These are phyloP conservation scores for Rhinatrema bivittatum DNA, from an alignment of 2,797 vertebrate species.

Conservation along the genomic window DNA sequence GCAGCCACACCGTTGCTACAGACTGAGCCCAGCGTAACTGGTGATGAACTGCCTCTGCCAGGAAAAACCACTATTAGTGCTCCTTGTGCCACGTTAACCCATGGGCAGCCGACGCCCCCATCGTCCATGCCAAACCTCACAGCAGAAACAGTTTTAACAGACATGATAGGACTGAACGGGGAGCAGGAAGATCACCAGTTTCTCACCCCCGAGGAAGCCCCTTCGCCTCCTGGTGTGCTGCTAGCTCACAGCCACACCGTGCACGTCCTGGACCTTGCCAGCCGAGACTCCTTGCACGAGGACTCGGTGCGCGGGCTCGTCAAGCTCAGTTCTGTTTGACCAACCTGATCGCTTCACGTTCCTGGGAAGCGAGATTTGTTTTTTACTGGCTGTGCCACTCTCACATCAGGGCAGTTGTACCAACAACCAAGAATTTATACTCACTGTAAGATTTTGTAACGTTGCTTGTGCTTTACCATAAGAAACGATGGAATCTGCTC, in stretches of 20 bases:
- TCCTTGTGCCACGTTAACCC: constrained; percentile 73
- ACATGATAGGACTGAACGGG: constrained; percentile 68
- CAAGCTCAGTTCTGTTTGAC: constrained; percentile 96
- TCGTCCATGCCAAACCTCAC: constrained; percentile 85
- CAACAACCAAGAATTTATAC: constrained; percentile 17
- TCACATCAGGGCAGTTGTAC: not conserved
- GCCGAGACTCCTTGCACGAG: constrained; percentile 93
- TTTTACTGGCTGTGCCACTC: not conserved
- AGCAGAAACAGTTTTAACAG: constrained; percentile 58
- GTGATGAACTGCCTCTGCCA: constrained; percentile 69
- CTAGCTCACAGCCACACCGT: constrained; percentile 77
- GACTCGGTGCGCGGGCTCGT: constrained; percentile 92
- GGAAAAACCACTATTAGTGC: constrained; percentile 68
- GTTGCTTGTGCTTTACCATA: constrained; percentile 23
- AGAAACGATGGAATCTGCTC: constrained; percentile 17
- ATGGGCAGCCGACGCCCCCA: constrained; percentile 85
- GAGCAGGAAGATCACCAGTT: constrained; percentile 72
- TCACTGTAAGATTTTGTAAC: constrained; percentile 28
- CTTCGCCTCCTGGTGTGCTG: constrained; percentile 83
- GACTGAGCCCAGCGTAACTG: constrained; percentile 73
- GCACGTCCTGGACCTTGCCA: constrained; percentile 81
- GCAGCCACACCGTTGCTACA: constrained; percentile 86
- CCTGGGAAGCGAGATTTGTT: too few species aligned
- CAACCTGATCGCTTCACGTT: too few species aligned
- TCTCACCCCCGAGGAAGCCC: constrained; percentile 86